A percentile compares a stretch with the other conserved stretches of the same genome.
Evolutionary conservation across 2,888 invertebrate genomes (phyloP).

Genomic region (Pyrgus malvae): DNA sequence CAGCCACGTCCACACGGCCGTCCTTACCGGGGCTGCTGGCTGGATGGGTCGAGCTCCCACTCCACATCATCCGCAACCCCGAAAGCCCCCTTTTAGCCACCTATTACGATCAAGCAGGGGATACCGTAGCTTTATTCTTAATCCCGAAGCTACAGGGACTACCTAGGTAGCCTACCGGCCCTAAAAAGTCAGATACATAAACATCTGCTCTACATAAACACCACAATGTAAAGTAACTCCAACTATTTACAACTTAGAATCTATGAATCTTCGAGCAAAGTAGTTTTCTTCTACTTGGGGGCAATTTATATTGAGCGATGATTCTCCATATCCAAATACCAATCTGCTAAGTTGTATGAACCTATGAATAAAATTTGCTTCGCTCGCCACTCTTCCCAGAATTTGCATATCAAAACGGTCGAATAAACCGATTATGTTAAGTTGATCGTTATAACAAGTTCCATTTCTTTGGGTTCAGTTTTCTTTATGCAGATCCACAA

Average conservation of each 20-base stretch:
- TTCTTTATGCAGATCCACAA: neutral
- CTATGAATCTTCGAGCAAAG: neutral
- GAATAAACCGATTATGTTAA: conserved; percentile 20
- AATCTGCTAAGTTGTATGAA: conserved; percentile 26
- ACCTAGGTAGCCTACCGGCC: too few relatives aligned
- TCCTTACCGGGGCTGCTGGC: too few relatives aligned
- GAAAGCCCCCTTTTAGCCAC: too few relatives aligned
- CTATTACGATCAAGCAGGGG: too few relatives aligned
- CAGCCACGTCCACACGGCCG: too few relatives aligned
- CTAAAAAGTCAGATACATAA: too few relatives aligned
- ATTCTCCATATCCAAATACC: conserved; percentile 22
- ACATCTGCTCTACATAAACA: neutral
- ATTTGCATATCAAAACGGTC: conserved; percentile 26
- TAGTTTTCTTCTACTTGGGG: neutral
- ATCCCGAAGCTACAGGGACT: too few relatives aligned
- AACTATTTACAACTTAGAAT: too few relatives aligned
- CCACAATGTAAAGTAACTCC: neutral
- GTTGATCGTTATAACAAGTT: neutral
- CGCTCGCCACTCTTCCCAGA: conserved; percentile 7
- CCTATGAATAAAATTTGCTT: conserved; percentile 27
- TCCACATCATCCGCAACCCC: too few relatives aligned
- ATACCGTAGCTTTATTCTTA: too few relatives aligned
- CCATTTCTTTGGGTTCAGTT: neutral
- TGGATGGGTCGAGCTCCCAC: too few relatives aligned
- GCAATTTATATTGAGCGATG: conserved; percentile 11